Evolutionary conservation across 2,888 invertebrate genomes (phyloP), one percentile per base, ranked within the genome.

Genomic region (Prosopocoilus inquinatus): DNA sequence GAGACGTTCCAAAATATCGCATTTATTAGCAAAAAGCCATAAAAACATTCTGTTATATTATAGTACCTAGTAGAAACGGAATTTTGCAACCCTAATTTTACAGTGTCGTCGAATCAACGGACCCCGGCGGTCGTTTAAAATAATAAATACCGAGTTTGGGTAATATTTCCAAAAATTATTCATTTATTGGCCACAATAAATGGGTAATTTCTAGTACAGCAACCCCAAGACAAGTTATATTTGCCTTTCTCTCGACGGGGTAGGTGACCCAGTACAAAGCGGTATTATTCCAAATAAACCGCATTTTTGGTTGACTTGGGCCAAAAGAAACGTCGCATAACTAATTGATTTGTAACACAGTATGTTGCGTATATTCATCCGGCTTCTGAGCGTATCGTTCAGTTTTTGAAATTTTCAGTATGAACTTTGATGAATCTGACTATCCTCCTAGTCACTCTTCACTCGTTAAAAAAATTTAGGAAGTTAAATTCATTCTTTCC

Each of bases 321-420:
- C 63, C 56, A 65, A 62, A 63, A 61, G 61, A 61, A 60, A 60
- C 55, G 60, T 57, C 51, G 59, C 52, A 64, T 58, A 64, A 66
- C 68, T 50, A 66, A 68, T 67, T 59, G 61, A 56, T 68, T 70
- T 16, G 67, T 61, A 54, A 64, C 57, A 62, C 64, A 62, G 63
- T 62, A 63, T 61, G 59, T 28, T 35, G 39, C 39, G 38, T 47
- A 38, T 9, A 38, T 9, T 45, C 13, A 45, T 9, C 33, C n/a
- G 8, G 9, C 16, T 15, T 43, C 13, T 43, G 43, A 15, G 11
- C 13, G 41, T 41, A 13, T 43, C 20, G 43, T 43, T 43, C 12
- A 20, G 20, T 9, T 43, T 43, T 43, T n/a, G 5, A 7, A 20
- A 43, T 16, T 13, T 43, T 15, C 9, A 43, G 1, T 43, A 13